Evolutionary conservation across 2,888 invertebrate species (phyloP).

Genomic region (Gortyna flavago): DNA sequence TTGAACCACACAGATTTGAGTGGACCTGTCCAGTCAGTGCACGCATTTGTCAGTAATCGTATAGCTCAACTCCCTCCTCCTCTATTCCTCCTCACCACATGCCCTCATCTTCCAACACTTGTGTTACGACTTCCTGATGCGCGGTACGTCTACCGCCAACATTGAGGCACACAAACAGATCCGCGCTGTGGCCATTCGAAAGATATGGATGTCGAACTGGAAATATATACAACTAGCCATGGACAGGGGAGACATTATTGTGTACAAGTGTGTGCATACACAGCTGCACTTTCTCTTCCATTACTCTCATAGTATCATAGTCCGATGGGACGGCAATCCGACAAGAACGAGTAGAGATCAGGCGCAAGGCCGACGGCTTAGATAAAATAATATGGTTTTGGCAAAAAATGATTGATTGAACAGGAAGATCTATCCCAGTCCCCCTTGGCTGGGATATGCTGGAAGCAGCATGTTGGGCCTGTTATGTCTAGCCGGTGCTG

Average conservation of each 20-base stretch:
- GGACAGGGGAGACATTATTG: neutral
- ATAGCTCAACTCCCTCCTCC: neutral
- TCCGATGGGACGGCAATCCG: neutral
- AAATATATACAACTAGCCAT: neutral
- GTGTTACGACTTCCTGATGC: constrained; percentile 34
- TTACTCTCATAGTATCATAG: too few relatives aligned
- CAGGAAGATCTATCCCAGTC: too few relatives aligned
- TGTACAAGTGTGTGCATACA: neutral
- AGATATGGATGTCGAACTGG: constrained; percentile 26
- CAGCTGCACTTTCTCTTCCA: neutral
- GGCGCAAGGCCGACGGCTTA: neutral
- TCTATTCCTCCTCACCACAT: neutral
- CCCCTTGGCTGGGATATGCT: too few relatives aligned
- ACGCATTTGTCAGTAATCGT: too few relatives aligned
- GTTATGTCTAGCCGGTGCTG: neutral
- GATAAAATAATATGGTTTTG: neutral
- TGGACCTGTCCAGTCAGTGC: too few relatives aligned
- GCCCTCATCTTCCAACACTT: neutral
- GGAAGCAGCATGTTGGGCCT: neutral
- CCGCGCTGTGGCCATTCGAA: neutral
- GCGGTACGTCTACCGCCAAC: constrained; percentile 19
- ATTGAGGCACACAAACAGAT: constrained; percentile 40
- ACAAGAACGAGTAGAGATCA: neutral
- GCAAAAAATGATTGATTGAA: neutral
- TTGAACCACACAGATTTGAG: too few relatives aligned